Base-by-base conservation (phyloP, 2,888 invertebrate species). In the Eurytoma adleriae region DNA sequence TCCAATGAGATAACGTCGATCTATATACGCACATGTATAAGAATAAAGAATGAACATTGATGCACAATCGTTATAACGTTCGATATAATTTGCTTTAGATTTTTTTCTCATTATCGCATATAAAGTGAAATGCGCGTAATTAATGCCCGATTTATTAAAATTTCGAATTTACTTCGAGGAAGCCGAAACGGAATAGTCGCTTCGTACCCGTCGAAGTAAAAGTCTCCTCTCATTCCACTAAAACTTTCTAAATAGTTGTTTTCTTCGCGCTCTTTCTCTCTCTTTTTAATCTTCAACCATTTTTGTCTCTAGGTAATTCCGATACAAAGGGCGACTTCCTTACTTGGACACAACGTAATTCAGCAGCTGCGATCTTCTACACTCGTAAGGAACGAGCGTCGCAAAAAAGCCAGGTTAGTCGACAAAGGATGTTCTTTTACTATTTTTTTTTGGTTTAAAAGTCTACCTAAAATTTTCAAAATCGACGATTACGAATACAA, bases 1-100 rank as follows among this genome's bases (percentile, higher is more conserved):
- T 40, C 62, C 62, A 74, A 14, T 69, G 16, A 66, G 20, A 14
- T 74, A 75, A 70, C 74, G 74, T 52, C 50, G 54, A 73, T 75
- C n/a, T 76, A 79, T 24, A 64, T 73, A 61, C 40, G 30, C 16
- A 40, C 50, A 79, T 61, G 57, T 40, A 14, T 70, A 70, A 70
- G 61, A 75, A 24, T 66, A 62, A 71, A 78, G 78, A 77, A 71
- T 66, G 20, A 77, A 70, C 66, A 71, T 66, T 14, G 50, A 71
- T 66, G 50, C 59, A 66, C 14, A 71, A 52, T 71, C 62, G 62
- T 12, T 27, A 20, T 40, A 77, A 56, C 61, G 16, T 62, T 69
- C 5, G 10, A 59, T 61, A 67, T 10, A 74, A 57, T 66, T 24
- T 59, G 4, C n/a, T 54, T 12, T 61, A 27, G 14, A 24, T 24